Base-by-base conservation (phyloP, 2,113 vertebrate genomes). In the Myotis lucifugus region DNA sequence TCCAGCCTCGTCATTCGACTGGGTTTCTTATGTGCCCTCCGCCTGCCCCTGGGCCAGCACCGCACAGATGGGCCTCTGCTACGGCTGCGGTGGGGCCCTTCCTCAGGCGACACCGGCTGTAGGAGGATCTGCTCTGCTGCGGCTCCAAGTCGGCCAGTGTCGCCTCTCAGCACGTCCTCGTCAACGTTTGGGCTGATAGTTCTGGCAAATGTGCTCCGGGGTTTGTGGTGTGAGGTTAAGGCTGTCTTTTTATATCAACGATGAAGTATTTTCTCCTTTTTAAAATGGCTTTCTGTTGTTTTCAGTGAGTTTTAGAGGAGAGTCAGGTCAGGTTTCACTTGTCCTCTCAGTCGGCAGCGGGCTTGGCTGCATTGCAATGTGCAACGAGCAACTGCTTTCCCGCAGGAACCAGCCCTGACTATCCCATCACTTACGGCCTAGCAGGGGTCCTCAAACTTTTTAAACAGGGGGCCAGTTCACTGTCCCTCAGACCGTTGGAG, bases 191-290 rank as follows among this genome's bases (percentile, higher is more conserved):
- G 17, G 37, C 54, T 73, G 67, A n/a, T 3, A 66, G n/a, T 42
- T 82, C 54, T 50, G 89, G 76, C n/a, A 77, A 88, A 7, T 32
- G 42, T 12, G 34, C 2, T 2, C 11, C 14, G 5, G 42, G 15
- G 19, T 85, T 94, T 94, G 82, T 54, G 81, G 70, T 48, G 67
- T 91, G 66, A 83, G 88, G 74, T 72, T 64, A 78, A 37, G 11
- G 37, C 40, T 84, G 32, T 92, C 27, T 79, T 87, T 90, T 40
- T 37, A 29, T 56, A 15, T 81, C 54, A 79, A 8, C 14, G 23
- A 52, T 18, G 27, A 78, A 9, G 14, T 42, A 52, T 91, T 81
- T 81, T 48, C 67, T 50, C 40, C 6, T 23, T 42, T 64, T 76
- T n/a, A 17, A n/a, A 67, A 56, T 78, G 42, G 27, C 10, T 56